Conservation (phyloP, 2,888 invertebrate species). For the Stenodema calcarata region DNA sequence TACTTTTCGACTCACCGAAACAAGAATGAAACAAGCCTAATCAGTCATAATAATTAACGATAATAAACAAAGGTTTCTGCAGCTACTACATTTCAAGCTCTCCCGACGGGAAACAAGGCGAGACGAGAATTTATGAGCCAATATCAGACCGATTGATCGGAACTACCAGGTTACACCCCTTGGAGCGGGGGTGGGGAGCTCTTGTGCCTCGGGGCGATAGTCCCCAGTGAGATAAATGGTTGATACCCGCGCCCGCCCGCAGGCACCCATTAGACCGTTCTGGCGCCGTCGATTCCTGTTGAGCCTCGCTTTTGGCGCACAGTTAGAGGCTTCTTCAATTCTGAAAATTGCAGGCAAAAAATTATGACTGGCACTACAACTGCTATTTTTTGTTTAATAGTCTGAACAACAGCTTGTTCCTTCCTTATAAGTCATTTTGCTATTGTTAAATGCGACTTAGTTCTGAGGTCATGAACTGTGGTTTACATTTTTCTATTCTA, state of each 20-base stretch:
- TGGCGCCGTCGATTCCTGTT: not conserved
- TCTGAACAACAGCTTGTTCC: no score
- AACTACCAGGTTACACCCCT: constrained; percentile 44
- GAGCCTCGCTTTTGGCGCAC: constrained; percentile 2
- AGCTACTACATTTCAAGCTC: not conserved
- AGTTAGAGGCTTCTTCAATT: not conserved
- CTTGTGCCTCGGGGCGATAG: not conserved
- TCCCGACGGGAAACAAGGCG: not conserved
- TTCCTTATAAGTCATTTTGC: no score
- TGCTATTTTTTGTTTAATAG: not conserved
- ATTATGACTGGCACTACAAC: not conserved
- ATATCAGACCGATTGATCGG: constrained; percentile 37
- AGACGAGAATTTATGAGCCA: constrained; percentile 39
- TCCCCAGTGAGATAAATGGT: constrained; percentile 26
- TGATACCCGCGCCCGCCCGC: constrained; percentile 24
- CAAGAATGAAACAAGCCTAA: not conserved
- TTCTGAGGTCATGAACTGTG: no score
- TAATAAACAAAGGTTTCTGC: constrained; percentile 7
- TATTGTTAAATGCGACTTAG: no score
- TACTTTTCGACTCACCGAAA: not conserved
- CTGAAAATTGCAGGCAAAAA: not conserved
- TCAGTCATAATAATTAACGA: not conserved
- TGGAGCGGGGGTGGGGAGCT: not conserved
- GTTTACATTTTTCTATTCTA: no score
- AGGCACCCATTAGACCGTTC: constrained; percentile 31